Evolutionary conservation across 1,140 invertebrate genomes (phyloP), one percentile per base, ranked within the genome.

Genomic region (Pissodes strobi): DNA sequence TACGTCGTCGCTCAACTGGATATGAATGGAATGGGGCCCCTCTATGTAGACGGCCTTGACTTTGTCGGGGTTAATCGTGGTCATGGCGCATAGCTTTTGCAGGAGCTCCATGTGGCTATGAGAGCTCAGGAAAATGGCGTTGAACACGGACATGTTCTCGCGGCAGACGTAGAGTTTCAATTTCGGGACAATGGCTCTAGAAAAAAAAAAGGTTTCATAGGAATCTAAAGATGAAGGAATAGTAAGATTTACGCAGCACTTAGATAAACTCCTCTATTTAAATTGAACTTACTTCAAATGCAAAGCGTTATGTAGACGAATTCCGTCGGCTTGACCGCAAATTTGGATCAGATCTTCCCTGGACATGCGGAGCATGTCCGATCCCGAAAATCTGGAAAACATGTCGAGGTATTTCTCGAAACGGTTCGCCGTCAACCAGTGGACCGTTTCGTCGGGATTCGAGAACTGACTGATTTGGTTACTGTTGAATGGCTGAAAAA

Each of bases 321-420:
- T 95, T 10, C 89, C 90, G 78, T 97, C 94, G 51, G 93, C 90
- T 30, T 96, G 79, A 0, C 94, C 94, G 78, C 94, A 96, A 51
- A 98, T 95, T 80, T 97, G 91, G 49, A 97, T 93, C 10, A 97
- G 81, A 80, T 98, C 94, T 66, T 95, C 92, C 46, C 92, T 85
- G 1, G 90, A 89, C 67, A 97, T 80, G 61, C 92, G 84, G 53
- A 97, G 79, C 68, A 97, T 84, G 81, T 97, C 95, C 25, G 89
- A 85, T 45, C 93, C 94, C 43, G 89, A 90, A 81, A 94, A 97
- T 74, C 89, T 91, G 43, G 87, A 81, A 76, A 97, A 95, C 1
- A 88, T 89, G 25, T 84, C 79, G 1, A 87, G 79, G 74, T 91
- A 91, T 55, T 86, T 83, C 10, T 84, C 82, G 80, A 95, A 96